phyloP scores from a whole-genome alignment of 1,140 invertebrate species.

The Spodoptera litura region DNA sequence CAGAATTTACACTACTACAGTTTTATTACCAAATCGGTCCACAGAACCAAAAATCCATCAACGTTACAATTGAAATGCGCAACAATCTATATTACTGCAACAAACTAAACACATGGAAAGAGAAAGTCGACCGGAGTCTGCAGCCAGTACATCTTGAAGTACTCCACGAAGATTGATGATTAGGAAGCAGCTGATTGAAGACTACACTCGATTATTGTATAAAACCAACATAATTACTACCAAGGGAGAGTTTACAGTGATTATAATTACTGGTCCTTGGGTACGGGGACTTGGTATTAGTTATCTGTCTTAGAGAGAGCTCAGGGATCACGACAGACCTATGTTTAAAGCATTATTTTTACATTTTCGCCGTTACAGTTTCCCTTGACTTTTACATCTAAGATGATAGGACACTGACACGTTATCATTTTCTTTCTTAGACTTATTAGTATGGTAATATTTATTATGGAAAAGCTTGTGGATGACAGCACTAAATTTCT shows the following conservation, averaged over 20 bases:
- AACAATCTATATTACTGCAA: constrained; percentile 24
- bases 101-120: constrained; percentile 15
- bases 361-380: constrained; percentile 27
- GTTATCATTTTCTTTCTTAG: constrained; percentile 30
- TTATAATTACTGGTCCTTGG: constrained; percentile 37
- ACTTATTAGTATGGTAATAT: constrained; percentile 25
- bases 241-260: constrained; percentile 41
- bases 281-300: constrained; percentile 10
- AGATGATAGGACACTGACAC: constrained; percentile 33
- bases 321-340: constrained; percentile 11
- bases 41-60: constrained; percentile 7
- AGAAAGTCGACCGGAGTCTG: constrained; percentile 29
- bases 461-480: constrained; percentile 13
- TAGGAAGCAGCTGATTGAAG: constrained; percentile 41
- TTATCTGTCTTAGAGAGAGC: constrained; percentile 37
- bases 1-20: too few relatives aligned
- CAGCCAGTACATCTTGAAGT: constrained; percentile 3
- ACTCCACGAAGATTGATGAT: constrained; percentile 37
- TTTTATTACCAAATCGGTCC: neutral
- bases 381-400: constrained; percentile 35
- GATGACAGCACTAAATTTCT: neutral
- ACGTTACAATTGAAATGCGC: constrained; percentile 16
- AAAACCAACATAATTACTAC: constrained; percentile 45
- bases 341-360: constrained; percentile 31
- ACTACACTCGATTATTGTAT: constrained; percentile 44